Conservation (phyloP, 2,797 vertebrate genomes). For the Limosa lapponica region DNA sequence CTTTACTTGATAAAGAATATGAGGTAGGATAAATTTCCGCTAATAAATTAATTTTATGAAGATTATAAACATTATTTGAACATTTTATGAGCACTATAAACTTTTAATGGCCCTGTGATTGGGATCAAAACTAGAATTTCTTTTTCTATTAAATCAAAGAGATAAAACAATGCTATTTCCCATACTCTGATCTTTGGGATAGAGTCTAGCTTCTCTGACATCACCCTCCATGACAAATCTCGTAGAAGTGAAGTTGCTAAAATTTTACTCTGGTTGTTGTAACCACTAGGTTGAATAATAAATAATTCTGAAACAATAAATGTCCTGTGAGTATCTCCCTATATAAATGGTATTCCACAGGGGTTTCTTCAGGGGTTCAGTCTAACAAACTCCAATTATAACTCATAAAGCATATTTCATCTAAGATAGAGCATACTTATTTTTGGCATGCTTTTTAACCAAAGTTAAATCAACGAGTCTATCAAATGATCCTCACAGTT, state of each 20-base stretch:
- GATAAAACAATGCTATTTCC: neutral
- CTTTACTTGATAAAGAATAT: neutral
- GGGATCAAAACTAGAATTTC: neutral
- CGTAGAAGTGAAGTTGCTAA: neutral
- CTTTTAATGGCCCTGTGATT: neutral
- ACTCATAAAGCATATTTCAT: rapidly evolving
- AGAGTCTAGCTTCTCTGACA: neutral
- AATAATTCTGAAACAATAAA: neutral
- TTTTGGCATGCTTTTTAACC: neutral
- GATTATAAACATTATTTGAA: neutral
- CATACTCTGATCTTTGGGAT: neutral
- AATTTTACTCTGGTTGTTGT: neutral
- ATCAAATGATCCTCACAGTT: neutral
- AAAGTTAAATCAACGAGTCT: neutral
- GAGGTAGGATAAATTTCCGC: neutral
- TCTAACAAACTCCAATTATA: neutral
- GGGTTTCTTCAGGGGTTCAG: neutral
- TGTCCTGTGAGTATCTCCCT: neutral
- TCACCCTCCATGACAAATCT: rapidly evolving
- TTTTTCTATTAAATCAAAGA: neutral
- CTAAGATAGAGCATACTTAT: neutral
- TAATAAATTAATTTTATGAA: neutral
- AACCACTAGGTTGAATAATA: neutral
- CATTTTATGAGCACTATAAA: neutral
- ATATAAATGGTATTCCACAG: neutral